phyloP scores from a whole-genome alignment of 2,888 invertebrate species.

The Slavum lentiscoides region DNA sequence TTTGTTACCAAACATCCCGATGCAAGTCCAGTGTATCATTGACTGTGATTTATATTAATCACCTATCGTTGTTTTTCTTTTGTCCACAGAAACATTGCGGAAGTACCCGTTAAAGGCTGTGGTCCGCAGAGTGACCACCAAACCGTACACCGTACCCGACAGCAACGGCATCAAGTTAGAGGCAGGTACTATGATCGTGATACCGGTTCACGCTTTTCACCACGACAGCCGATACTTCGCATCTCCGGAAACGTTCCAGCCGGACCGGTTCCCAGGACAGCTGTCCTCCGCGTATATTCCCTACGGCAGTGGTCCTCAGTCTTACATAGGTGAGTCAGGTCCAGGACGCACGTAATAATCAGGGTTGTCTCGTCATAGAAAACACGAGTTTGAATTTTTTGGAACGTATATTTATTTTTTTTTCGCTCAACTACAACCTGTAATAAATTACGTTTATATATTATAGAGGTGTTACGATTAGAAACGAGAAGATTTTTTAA shows the following conservation, averaged over 20 bases:
- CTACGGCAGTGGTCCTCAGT: conserved; percentile 17
- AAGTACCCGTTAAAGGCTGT: conserved; percentile 23
- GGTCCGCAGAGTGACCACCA: conserved; percentile 13
- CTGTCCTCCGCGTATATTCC: conserved; percentile 34
- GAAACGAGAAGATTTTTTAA: no score
- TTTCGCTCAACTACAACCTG: no score
- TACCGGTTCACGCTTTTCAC: conserved; percentile 31
- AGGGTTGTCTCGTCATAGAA: no score
- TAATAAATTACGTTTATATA: no score
- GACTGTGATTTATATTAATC: no score
- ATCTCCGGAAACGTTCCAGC: conserved; percentile 19
- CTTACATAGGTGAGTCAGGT: conserved; percentile 28
- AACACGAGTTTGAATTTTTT: no score
- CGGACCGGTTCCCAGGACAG: conserved; percentile 30
- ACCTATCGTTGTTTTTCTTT: neutral
- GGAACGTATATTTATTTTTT: no score
- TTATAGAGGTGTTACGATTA: no score
- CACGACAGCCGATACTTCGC: conserved; percentile 14
- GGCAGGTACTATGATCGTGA: neutral
- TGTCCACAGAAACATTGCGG: conserved; percentile 37
- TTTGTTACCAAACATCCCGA: no score
- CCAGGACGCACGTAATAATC: neutral
- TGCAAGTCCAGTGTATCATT: no score
- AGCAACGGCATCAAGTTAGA: neutral
- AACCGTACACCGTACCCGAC: conserved; percentile 16